Base-by-base conservation (phyloP, 2,888 invertebrate species). In the Schizotus pectinicornis region DNA sequence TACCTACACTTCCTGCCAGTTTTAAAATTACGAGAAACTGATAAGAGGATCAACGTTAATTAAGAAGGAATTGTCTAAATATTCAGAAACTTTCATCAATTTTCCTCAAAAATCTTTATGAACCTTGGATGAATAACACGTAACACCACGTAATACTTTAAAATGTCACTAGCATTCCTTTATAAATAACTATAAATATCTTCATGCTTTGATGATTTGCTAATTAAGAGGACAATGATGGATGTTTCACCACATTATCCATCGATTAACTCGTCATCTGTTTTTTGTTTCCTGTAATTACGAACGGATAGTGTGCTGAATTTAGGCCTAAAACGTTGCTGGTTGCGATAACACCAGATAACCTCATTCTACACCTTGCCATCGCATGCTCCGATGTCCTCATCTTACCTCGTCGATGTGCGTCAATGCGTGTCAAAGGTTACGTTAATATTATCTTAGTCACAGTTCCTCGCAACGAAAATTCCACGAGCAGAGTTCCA, bases 341-440 rank as follows among this genome's bases (percentile, higher is more conserved):
- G 42, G 12, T 8, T 2, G 33, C 22, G 35, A 47, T 14, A 35
- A 47, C 5, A 13, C 6, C 11, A 35, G 35, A 35, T 31, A 22
- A 22, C 49, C 38, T 12, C 38, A 38, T 38, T 31, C 37, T 49
- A 38, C 38, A 49, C 49, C 49, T 49, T 49, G 22, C 30, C 13
- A 31, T 49, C 49, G 7, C 49, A 38, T 49, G 43, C 33, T 43
- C 3, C 33, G 9, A 8, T 43, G 31, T 36, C 22, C 39, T 39
- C 39, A 31, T 30, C 35, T 49, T 33, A 49, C 49, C 49, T 49
- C 38, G 22, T 31, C 32, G 33, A 43, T 32, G 31, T 49, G 22
- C 49, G 49, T 49, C 49, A 49, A 49, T 49, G 7, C 31, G 32
- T 37, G 49, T 49, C 49, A 49, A 38, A 49, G 49, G 49, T 49